Conservation (phyloP, 2,888 invertebrate genomes). For the Stenodema calcarata region DNA sequence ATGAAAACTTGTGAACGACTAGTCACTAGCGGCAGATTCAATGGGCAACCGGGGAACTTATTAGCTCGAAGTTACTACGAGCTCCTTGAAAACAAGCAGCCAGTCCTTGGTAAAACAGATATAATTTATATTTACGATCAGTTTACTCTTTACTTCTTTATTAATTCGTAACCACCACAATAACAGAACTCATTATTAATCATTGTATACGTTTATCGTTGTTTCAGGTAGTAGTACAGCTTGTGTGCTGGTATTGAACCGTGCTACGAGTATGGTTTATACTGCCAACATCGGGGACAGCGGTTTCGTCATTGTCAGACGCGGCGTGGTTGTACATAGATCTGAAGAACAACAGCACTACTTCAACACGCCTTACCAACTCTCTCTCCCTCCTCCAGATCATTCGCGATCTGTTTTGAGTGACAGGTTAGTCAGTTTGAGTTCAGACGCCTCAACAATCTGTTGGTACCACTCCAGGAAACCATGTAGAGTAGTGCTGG, state of each 20-base stretch:
- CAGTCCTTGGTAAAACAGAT: constrained; percentile 85
- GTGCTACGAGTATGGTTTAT: constrained; percentile 86
- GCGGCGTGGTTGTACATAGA: constrained; percentile 85
- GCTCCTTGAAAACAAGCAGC: constrained; percentile 88
- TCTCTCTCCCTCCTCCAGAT: constrained; percentile 91
- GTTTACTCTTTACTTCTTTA: too few relatives aligned
- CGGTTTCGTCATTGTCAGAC: constrained; percentile 91
- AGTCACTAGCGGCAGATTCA: constrained; percentile 87
- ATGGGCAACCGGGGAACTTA: constrained; percentile 86
- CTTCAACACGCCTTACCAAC: constrained; percentile 98
- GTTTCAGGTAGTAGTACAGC: constrained; percentile 93
- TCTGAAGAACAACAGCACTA: constrained; percentile 98
- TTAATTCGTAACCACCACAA: too few relatives aligned
- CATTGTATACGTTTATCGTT: constrained; percentile 55
- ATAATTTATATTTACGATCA: too few relatives aligned
- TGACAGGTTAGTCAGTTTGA: constrained; percentile 71
- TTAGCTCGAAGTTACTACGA: constrained; percentile 92
- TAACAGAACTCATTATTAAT: too few relatives aligned
- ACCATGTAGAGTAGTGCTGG: too few relatives aligned
- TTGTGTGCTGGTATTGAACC: constrained; percentile 92
- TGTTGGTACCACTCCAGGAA: too few relatives aligned
- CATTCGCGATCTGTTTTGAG: constrained; percentile 85
- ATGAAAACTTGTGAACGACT: constrained; percentile 95
- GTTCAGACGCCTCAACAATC: too few relatives aligned
- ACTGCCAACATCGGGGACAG: constrained; percentile 99